Evolutionary conservation across 2,797 vertebrate species (phyloP).

Genomic region (Anguilla megastoma): DNA sequence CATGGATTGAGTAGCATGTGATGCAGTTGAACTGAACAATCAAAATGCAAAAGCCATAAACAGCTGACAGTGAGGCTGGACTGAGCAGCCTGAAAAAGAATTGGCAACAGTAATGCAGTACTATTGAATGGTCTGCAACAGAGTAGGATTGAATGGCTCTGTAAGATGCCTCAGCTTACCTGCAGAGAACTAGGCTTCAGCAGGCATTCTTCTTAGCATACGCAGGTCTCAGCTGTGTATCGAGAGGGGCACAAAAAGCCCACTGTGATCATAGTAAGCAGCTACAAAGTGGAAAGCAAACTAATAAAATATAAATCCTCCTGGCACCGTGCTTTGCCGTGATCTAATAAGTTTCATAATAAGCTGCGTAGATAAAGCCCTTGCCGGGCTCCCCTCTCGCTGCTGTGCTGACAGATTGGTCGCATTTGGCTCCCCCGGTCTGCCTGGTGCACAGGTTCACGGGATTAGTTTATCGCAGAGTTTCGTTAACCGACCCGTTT

Average conservation of each 20-base stretch:
- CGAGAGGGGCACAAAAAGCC: background rate
- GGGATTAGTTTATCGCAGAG: conserved; percentile 7
- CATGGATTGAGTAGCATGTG: background rate
- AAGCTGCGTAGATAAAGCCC: background rate
- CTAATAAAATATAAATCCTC: conserved; percentile 27
- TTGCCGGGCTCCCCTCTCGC: background rate
- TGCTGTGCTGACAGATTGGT: background rate
- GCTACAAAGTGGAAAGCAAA: conserved; percentile 29
- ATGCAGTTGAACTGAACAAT: background rate
- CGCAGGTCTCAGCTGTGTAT: conserved; percentile 6
- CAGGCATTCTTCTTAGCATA: background rate
- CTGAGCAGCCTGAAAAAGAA: background rate
- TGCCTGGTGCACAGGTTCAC: background rate
- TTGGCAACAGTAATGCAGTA: background rate
- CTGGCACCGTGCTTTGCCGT: background rate
- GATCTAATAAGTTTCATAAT: conserved; percentile 26
- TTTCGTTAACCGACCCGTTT: conserved; percentile 34
- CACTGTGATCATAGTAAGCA: conserved; percentile 14
- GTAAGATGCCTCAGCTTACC: background rate
- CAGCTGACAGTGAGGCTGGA: background rate
- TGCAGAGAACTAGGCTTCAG: background rate
- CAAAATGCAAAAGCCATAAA: background rate
- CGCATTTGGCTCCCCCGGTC: conserved; percentile 5
- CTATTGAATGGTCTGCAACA: background rate
- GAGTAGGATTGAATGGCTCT: background rate